These are phyloP conservation scores for Burhinus oedicnemus DNA, from an alignment of 2,113 vertebrate species.

Conservation along the genomic window DNA sequence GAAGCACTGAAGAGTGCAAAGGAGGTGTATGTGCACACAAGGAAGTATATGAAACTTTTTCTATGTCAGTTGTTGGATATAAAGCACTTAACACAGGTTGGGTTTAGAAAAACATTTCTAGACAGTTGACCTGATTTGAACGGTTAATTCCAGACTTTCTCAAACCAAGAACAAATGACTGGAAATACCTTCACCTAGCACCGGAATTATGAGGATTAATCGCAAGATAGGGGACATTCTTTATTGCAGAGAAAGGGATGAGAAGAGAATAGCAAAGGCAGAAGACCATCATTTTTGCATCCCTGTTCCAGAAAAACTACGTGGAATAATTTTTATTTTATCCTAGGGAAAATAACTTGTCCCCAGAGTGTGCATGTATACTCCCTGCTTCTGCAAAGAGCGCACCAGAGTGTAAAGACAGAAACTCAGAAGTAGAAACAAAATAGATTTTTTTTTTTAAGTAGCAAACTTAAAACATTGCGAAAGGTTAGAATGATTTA, in stretches of 20 bases:
- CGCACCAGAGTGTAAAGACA: background rate
- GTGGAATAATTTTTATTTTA: background rate
- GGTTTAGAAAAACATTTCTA: background rate
- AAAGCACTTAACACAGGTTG: background rate
- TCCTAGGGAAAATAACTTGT: background rate
- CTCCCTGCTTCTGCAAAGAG: background rate
- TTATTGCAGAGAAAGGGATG: background rate
- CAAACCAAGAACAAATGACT: background rate
- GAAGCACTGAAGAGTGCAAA: background rate
- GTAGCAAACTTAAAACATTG: constrained; percentile 64
- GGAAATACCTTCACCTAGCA: background rate
- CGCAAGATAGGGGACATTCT: background rate
- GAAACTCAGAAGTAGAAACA: constrained; percentile 29
- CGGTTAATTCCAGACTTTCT: constrained; percentile 20
- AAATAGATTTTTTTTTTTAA: constrained; percentile 41
- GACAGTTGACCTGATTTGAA: constrained; percentile 4
- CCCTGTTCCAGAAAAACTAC: background rate
- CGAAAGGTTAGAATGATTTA: constrained; percentile 72
- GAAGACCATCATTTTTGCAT: background rate
- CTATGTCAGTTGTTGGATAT: background rate
- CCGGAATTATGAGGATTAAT: background rate
- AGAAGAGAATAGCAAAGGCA: background rate
- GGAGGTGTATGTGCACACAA: background rate
- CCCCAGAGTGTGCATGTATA: background rate
- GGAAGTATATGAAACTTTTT: background rate